Evolutionary conservation across 2,888 invertebrate species (phyloP).

Genomic region (Chaetogeoica ovagalla): DNA sequence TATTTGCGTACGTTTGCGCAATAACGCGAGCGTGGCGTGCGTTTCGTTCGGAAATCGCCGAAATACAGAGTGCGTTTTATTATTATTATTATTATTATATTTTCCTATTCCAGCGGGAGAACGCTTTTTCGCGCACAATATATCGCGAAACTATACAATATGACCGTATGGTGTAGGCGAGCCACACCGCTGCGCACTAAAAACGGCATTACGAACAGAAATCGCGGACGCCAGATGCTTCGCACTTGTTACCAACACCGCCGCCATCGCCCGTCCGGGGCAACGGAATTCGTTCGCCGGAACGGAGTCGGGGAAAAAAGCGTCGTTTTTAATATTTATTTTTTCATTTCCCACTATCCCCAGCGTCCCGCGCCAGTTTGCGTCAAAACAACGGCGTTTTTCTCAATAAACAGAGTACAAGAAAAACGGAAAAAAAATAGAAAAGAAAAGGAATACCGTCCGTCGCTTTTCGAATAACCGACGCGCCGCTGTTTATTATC

Average conservation of each 20-base stretch:
- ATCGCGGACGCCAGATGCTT: constrained; percentile 44
- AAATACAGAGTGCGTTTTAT: no score
- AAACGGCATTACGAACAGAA: background rate
- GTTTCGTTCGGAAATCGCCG: background rate
- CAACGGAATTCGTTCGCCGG: constrained; percentile 30
- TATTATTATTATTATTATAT: background rate
- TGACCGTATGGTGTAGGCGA: background rate
- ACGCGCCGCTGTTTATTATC: background rate
- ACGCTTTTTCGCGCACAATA: background rate
- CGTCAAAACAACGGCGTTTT: background rate
- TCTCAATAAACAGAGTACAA: background rate
- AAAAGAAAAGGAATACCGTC: background rate
- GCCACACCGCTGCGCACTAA: background rate
- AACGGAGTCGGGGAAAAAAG: constrained; percentile 2
- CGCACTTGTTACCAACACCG: constrained; percentile 38
- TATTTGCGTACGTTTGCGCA: background rate
- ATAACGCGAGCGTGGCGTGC: background rate
- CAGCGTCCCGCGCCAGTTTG: background rate
- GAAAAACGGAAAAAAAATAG: background rate
- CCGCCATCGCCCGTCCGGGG: constrained; percentile 9
- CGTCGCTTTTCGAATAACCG: background rate
- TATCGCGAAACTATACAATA: background rate
- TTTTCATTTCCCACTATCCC: constrained; percentile 18
- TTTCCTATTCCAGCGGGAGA: constrained; percentile 1
- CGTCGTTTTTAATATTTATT: constrained; percentile 28